A percentile compares a stretch with the other conserved stretches of the same genome.
These are phyloP conservation scores for Megaceryle maxima DNA, from an alignment of 2,113 vertebrate genomes.

Conservation along the genomic window DNA sequence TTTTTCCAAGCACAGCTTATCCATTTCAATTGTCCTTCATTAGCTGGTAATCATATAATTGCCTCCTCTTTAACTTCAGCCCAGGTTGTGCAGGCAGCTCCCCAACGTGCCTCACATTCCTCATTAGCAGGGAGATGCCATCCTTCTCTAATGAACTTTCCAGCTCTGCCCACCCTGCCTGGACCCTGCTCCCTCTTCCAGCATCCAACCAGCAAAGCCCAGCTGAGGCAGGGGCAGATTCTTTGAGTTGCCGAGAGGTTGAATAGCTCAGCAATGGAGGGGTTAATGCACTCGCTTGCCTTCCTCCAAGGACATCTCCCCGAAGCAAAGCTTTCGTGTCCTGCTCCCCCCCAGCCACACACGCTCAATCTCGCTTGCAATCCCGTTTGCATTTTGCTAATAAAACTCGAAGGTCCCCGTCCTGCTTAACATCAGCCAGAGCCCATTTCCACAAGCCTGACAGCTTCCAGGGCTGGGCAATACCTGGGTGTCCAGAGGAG, in stretches of 20 bases:
- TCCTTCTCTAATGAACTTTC: not conserved
- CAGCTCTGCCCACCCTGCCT: not conserved
- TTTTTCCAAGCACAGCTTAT: not conserved
- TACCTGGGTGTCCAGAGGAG: not conserved
- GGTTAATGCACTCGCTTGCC: not conserved
- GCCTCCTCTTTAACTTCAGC: not conserved
- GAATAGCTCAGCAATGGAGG: not conserved
- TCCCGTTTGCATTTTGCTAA: not conserved
- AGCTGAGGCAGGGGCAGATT: not conserved
- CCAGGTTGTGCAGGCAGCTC: not conserved
- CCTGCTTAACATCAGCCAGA: not conserved
- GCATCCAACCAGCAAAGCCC: not conserved
- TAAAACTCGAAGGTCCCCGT: not conserved
- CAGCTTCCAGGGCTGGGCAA: not conserved
- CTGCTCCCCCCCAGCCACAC: not conserved
- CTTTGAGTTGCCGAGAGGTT: not conserved
- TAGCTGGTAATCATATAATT: conserved; percentile 34
- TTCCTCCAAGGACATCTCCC: not conserved
- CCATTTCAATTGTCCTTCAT: conserved; percentile 47
- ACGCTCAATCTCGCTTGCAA: not conserved
- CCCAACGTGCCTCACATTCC: rapidly evolving
- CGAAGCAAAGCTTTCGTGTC: rapidly evolving
- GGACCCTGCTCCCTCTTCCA: not conserved
- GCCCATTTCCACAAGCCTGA: not conserved
- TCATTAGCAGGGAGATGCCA: not conserved